Percentiles rank a stretch among this genome's conserved stretches.
These are phyloP conservation scores for Petromus typicus DNA, from an alignment of 2,113 vertebrate genomes.

Conservation along the genomic window DNA sequence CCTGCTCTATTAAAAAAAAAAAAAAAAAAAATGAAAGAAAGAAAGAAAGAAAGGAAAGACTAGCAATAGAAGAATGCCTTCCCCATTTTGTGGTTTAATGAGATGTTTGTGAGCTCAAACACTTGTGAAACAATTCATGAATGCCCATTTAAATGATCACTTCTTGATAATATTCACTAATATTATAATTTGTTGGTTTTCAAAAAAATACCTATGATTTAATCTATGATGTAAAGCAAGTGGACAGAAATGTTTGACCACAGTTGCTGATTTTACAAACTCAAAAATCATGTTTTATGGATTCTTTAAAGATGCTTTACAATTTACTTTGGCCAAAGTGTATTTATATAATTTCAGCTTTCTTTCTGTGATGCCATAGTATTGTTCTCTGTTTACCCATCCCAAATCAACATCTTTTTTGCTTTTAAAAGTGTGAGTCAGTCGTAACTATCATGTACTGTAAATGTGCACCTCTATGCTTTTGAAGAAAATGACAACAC, in stretches of 20 bases:
- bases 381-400: not conserved
- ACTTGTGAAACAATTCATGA: not conserved
- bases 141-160: not conserved
- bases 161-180: not conserved
- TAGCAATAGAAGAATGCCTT: fast-evolving
- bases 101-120: not conserved
- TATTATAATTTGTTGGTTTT: not conserved
- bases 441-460: not conserved
- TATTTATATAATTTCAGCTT: slow-evolving; percentile 17
- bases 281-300: not conserved
- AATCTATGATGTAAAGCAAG: not conserved
- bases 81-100: not conserved
- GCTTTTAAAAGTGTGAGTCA: not conserved
- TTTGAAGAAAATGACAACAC: not conserved
- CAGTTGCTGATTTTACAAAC: not conserved
- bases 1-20: not conserved
- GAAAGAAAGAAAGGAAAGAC: not conserved
- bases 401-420: not conserved
- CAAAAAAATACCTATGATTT: not conserved
- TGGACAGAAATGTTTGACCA: not conserved
- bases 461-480: not conserved
- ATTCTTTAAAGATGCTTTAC: not conserved
- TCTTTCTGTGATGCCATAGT: not conserved
- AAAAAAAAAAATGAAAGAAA: not conserved
- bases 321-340: not conserved